phyloP scores from a whole-genome alignment of 64 coral and sea anemone species.

The Cladopsammia gracilis region DNA sequence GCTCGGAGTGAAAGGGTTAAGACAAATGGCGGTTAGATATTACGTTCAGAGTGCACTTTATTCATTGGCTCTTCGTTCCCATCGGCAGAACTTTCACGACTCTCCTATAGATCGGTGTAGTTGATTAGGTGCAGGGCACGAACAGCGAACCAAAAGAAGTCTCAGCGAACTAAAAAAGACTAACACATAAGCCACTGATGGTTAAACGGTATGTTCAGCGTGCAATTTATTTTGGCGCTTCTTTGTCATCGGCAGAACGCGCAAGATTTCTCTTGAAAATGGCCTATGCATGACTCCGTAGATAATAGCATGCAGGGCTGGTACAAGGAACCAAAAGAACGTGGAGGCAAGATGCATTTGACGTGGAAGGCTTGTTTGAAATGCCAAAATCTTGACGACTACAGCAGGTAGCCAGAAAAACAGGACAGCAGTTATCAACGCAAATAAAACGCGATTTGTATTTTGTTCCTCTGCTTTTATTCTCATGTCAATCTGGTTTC shows the following conservation, averaged over 20 bases:
- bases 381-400: constrained; percentile 3
- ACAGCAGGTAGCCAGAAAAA: constrained; percentile 16
- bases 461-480: background rate
- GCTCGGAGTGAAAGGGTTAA: too few relatives aligned
- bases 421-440: background rate
- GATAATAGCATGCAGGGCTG: background rate
- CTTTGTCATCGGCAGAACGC: background rate
- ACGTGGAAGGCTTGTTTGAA: background rate
- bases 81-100: too few relatives aligned
- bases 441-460: constrained; percentile 24
- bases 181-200: background rate
- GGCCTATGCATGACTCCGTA: background rate
- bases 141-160: too few relatives aligned
- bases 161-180: too few relatives aligned
- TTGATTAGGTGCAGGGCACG: too few relatives aligned
- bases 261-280: background rate
- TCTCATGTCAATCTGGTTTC: background rate
- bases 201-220: constrained; percentile 2
- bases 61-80: too few relatives aligned
- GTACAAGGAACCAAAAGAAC: constrained; percentile 13
- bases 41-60: too few relatives aligned
- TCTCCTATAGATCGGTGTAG: too few relatives aligned
- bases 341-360: constrained; percentile 10
- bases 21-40: too few relatives aligned
- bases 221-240: background rate